A percentile compares a stretch with the other conserved stretches of the same genome.
These are phyloP conservation scores for Polyommatus iphigenia DNA, from an alignment of 2,888 invertebrate genomes.

Conservation along the genomic window DNA sequence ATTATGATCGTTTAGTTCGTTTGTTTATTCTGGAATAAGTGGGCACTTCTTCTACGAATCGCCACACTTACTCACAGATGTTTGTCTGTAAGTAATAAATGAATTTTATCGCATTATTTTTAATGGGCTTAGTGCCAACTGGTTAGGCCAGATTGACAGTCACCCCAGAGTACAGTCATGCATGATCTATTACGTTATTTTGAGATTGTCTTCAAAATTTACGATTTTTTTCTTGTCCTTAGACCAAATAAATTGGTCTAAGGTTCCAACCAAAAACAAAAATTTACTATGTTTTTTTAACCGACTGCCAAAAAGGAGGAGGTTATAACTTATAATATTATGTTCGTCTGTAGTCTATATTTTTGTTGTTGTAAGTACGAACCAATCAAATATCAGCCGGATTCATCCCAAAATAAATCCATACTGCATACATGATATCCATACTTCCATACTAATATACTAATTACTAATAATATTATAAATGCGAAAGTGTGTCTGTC, in stretches of 20 bases:
- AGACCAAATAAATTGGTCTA: too few species aligned
- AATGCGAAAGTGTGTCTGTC: too few species aligned
- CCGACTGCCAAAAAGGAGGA: too few species aligned
- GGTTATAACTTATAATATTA: too few species aligned
- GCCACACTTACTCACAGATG: not conserved
- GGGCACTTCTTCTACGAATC: not conserved
- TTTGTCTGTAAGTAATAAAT: conserved; percentile 16
- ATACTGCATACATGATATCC: too few species aligned
- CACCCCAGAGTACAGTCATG: not conserved
- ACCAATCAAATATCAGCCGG: too few species aligned
- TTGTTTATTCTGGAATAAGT: conserved; percentile 6
- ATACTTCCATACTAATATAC: too few species aligned
- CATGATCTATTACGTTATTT: conserved; percentile 11
- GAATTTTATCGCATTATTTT: conserved; percentile 28
- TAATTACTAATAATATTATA: too few species aligned
- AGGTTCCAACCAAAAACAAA: not conserved
- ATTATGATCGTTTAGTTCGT: not conserved
- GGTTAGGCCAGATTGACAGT: conserved; percentile 22
- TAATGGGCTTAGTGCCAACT: conserved; percentile 22
- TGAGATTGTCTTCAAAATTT: conserved; percentile 18
- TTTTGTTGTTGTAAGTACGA: too few species aligned
- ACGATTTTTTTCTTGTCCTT: not conserved
- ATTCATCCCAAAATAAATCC: too few species aligned
- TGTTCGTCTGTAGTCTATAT: too few species aligned
- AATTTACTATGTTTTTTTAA: too few species aligned